A percentile compares a stretch with the other conserved stretches of the same genome.
phyloP scores from a whole-genome alignment of 2,113 vertebrate species.

The Mustelus asterias region DNA sequence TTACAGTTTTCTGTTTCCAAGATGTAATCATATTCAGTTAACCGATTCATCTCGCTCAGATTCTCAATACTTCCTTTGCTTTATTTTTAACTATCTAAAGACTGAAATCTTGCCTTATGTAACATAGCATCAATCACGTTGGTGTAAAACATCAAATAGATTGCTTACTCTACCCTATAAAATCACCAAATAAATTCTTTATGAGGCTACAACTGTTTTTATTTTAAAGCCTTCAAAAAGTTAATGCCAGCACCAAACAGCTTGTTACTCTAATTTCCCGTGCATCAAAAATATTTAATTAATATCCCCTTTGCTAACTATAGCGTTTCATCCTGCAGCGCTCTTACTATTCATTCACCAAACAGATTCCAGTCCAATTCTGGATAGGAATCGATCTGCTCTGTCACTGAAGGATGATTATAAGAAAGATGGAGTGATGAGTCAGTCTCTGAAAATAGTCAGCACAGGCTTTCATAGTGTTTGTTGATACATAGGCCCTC shows the following conservation, averaged over 20 bases:
- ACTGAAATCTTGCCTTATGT: not conserved
- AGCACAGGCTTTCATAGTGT: conserved; percentile 9
- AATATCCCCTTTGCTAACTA: not conserved
- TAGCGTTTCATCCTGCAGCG: not conserved
- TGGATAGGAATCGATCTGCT: conserved; percentile 20
- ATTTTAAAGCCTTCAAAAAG: not conserved
- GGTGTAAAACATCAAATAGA: not conserved
- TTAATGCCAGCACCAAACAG: not conserved
- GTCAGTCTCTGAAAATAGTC: conserved; percentile 18
- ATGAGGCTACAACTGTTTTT: not conserved
- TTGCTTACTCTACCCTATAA: not conserved
- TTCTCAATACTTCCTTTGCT: not conserved
- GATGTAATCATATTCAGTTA: not conserved
- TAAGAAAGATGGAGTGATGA: conserved; percentile 27
- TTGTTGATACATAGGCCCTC: not conserved
- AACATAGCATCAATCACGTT: not conserved
- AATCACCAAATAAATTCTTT: not conserved
- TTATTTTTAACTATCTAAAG: not conserved
- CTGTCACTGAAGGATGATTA: conserved; percentile 31
- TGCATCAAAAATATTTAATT: not conserved
- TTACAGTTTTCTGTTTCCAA: not conserved
- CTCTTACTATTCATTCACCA: not conserved
- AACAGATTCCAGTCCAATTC: not conserved
- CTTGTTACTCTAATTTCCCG: not conserved
- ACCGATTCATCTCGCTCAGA: not conserved